A percentile compares a stretch with the other conserved stretches of the same genome.
These are phyloP conservation scores for Poecile montanus DNA, from an alignment of 2,797 vertebrate genomes.

Conservation along the genomic window DNA sequence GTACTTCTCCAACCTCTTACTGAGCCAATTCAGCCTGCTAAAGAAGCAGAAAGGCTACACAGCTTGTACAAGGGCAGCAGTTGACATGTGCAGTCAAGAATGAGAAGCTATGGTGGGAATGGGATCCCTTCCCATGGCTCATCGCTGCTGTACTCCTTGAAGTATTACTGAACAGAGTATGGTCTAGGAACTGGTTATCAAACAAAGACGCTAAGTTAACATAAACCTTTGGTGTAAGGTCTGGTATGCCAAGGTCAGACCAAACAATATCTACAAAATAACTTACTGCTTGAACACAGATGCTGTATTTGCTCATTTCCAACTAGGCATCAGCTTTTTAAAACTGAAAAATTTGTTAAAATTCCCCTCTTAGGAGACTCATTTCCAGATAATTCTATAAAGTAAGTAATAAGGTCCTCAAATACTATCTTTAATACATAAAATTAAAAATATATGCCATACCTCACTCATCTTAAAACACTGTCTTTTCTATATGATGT, in stretches of 20 bases:
- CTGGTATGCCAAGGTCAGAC: not conserved
- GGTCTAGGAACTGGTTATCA: not conserved
- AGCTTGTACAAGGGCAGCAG: not conserved
- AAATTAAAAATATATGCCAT: not conserved
- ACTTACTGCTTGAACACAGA: not conserved
- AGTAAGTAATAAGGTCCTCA: not conserved
- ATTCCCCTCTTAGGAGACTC: not conserved
- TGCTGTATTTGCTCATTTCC: not conserved
- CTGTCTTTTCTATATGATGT: not conserved
- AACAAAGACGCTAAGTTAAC: not conserved
- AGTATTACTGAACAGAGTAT: not conserved
- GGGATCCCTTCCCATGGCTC: not conserved
- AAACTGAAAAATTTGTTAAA: not conserved
- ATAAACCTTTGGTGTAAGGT: not conserved
- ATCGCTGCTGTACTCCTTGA: not conserved
- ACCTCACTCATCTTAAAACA: not conserved
- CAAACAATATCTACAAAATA: not conserved
- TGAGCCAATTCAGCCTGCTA: not conserved
- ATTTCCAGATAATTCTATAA: not conserved
- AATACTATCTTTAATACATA: not conserved
- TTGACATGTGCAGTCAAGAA: not conserved
- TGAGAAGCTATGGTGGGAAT: not conserved
- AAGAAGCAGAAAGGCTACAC: not conserved
- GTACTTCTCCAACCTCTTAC: not conserved
- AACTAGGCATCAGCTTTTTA: not conserved